Evolutionary conservation across 2,888 invertebrate genomes (phyloP), one percentile per base, ranked within the genome.

Genomic region (Athalia circularis): DNA sequence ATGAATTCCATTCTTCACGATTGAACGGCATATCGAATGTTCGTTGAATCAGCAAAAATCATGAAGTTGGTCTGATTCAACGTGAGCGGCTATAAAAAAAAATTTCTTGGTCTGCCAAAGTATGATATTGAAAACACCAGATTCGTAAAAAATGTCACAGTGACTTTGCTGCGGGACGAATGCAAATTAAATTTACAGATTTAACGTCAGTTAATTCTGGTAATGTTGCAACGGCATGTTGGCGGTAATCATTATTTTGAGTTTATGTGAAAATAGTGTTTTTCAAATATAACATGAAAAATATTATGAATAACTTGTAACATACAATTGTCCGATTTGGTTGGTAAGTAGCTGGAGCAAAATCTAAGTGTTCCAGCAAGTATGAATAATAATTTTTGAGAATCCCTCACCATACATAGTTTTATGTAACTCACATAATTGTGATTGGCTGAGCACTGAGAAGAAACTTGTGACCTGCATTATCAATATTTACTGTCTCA

Each of bases 331-430:
- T 61, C 8, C 5, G 50, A 76, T 65, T 9, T 29, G 47, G 47
- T 81, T 74, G 85, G 84, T 84, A 84, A 84, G 84, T 84, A 84
- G 80, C 81, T 81, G 81, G 83, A 72, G 80, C 65, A 79, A 62
- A 61, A n/a, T 54, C 9, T 52, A 62, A 80, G 78, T 76, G 76
- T 79, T 82, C 76, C 81, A 77, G 82, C 75, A 81, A 76, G 68
- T 29, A 78, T 65, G 52, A 77, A 64, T 65, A 70, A 77, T 77
- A 68, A 77, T 79, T 54, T 65, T 57, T 68, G 82, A 80, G 79
- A 82, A 82, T 82, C 79, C 78, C 80, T 79, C 81, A 81, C 79
- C 80, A 80, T 75, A 61, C 79, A 79, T 78, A 75, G 65, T 80
- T 80, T 79, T 79, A 80, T 52, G 47, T 43, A 57, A 80, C 79